Evolutionary conservation across 64 coral and sea anemone species (phyloP), one percentile per base, ranked within the genome.

Genomic region (Pocillopora damicornis): DNA sequence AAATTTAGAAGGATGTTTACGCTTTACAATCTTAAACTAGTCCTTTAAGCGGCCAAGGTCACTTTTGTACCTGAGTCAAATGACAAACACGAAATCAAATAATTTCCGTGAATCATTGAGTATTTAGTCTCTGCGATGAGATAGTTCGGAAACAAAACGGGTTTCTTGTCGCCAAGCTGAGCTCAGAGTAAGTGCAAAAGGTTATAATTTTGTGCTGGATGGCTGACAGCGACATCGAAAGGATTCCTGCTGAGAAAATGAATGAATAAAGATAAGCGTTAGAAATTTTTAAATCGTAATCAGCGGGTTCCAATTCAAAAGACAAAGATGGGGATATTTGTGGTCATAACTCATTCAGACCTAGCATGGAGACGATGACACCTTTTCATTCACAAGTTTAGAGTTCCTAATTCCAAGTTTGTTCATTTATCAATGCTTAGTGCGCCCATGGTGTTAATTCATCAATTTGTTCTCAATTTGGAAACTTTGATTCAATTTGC

Each of bases 261-360:
- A 56, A 85, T 63, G 22, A 81, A 35, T 81, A 81, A 81, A 81
- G 14, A 35, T 20, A 22, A 23, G 13, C 34, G n/a, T 61, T 37
- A 61, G 30, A 73, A 66, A 18, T 25, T 23, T 20, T 18, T 72
- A 73, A 57, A 73, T 85, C 36, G 20, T 66, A 15, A 57, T 26
- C 81, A 85, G 81, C 81, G 58, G 81, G 77, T n/a, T 60, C 57
- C 77, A 79, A 79, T 79, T 79, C 77, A 79, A 51, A 4, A 25
- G 81, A 66, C 12, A 72, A 37, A 12, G 18, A 38, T 72, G 10
- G 35, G 81, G 71, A 84, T 85, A 42, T 37, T 71, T 83, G 80
- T 42, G 63, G 37, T 16, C 18, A 7, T 9, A 26, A 83, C 20
- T 11, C 64, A n/a, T 20, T 71, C 11, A 25, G 45, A 51, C 37